Evolutionary conservation across 2,113 vertebrate species (phyloP).

Genomic region (Poeciliopsis retropinna): DNA sequence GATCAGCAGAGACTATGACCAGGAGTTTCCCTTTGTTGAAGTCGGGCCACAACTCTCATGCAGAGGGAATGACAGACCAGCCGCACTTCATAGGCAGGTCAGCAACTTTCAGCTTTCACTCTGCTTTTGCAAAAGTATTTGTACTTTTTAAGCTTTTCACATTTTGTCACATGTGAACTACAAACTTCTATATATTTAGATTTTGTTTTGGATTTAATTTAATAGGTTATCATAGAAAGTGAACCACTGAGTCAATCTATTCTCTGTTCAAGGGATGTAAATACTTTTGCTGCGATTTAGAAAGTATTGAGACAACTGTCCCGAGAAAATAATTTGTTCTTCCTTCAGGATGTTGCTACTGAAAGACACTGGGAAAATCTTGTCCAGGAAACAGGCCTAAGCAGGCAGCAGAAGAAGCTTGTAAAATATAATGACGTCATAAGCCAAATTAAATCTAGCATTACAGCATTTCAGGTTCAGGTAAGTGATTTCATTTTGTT

Average conservation of each 20-base stretch:
- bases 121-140: neutral
- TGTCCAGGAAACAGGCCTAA: conserved; percentile 71
- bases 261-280: neutral
- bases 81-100: conserved; percentile 15
- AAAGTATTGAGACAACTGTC: neutral
- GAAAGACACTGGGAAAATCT: conserved; percentile 86
- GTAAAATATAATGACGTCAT: conserved; percentile 74
- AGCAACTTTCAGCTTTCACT: neutral
- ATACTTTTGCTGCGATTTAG: neutral
- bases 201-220: neutral
- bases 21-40: conserved; percentile 76
- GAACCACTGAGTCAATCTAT: neutral
- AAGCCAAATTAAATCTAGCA: conserved; percentile 72
- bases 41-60: conserved; percentile 45
- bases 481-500: conserved; percentile 66
- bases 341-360: conserved; percentile 80
- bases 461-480: conserved; percentile 81
- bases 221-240: neutral
- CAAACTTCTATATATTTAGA: neutral
- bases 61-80: conserved; percentile 21
- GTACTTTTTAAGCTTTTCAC: neutral
- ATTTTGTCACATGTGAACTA: neutral
- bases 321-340: neutral
- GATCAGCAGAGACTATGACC: conserved; percentile 80
- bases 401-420: conserved; percentile 59